Conservation (phyloP, 2,113 vertebrate genomes). For the Rhinoptilus africanus region DNA sequence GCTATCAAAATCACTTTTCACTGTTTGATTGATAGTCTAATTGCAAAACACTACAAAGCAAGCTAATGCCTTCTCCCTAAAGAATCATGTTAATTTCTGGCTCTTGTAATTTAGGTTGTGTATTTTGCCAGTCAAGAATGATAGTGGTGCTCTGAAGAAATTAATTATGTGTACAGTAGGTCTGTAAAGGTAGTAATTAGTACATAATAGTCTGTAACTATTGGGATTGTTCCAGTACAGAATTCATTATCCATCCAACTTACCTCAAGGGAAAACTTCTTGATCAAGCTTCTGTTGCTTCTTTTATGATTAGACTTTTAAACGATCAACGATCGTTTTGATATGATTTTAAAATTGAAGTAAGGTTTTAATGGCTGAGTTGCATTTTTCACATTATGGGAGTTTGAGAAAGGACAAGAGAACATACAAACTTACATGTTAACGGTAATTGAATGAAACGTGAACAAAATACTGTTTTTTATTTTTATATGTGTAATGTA, state of each 20-base stretch:
- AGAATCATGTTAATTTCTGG: conserved; percentile 61
- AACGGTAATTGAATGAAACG: not conserved
- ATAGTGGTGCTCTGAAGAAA: conserved; percentile 65
- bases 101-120: conserved; percentile 67
- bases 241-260: conserved; percentile 45
- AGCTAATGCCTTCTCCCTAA: conserved; percentile 61
- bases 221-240: conserved; percentile 51
- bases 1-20: conserved; percentile 6
- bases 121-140: conserved; percentile 65
- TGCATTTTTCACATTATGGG: not conserved
- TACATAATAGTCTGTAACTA: conserved; percentile 67
- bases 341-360: not conserved
- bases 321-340: not conserved
- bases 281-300: not conserved
- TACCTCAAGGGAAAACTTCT: conserved; percentile 27
- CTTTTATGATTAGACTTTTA: not conserved
- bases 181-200: conserved; percentile 70
- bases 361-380: not conserved
- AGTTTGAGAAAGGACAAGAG: not conserved
- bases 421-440: not conserved
- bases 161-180: conserved; percentile 70
- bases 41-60: conserved; percentile 42
- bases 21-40: conserved; percentile 40
- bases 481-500: not conserved
- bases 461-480: not conserved